Conservation (phyloP, 2,888 invertebrate genomes). For the Eupithecia centaureata region DNA sequence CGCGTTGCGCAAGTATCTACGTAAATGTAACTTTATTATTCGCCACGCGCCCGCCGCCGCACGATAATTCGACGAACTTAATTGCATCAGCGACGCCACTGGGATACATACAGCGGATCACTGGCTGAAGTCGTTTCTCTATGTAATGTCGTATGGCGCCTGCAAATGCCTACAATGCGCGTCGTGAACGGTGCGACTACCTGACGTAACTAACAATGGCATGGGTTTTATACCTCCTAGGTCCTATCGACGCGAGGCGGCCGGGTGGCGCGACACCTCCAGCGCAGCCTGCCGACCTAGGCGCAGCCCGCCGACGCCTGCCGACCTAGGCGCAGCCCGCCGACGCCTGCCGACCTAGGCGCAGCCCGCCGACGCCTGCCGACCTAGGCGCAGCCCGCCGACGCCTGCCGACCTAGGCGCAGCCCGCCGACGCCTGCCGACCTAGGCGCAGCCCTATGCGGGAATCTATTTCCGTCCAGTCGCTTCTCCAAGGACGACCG, state of each 20-base stretch:
- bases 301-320: no score
- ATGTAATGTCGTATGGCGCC: background rate
- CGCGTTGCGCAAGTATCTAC: constrained; percentile 67
- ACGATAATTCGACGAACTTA: constrained; percentile 56
- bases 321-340: background rate
- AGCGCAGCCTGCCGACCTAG: no score
- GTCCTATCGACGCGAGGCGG: background rate
- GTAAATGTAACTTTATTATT: constrained; percentile 56
- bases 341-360: no score
- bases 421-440: no score
- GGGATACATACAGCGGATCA: constrained; percentile 27
- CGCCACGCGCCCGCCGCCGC: constrained; percentile 49
- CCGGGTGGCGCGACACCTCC: background rate
- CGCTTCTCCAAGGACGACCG: constrained; percentile 52
- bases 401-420: constrained; percentile 29
- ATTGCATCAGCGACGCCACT: constrained; percentile 61
- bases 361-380: background rate
- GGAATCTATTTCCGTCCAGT: constrained; percentile 37
- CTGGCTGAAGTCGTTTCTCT: constrained; percentile 24
- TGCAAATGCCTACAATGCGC: background rate
- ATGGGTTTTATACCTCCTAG: background rate
- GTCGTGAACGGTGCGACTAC: no score
- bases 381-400: constrained; percentile 6
- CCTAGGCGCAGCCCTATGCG: constrained; percentile 32
- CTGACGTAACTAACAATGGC: background rate